Base-by-base conservation (phyloP, 2,888 invertebrate genomes). In the Luffia ferchaultella region DNA sequence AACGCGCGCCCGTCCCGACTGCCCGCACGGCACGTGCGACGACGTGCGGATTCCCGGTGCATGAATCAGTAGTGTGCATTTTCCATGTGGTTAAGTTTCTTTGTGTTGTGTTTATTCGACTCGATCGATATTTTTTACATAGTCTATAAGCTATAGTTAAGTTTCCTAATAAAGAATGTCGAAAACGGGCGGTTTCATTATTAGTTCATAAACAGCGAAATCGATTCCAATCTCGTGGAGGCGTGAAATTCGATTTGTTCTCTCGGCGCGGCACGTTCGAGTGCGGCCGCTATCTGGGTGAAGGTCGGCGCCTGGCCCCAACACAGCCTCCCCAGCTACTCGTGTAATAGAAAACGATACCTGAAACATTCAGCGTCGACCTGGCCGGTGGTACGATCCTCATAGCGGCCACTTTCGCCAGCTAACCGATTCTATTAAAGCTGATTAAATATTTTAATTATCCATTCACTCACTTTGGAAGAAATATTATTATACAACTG, bases 101-200 rank as follows among this genome's bases (percentile, higher is more conserved):
- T 57, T 55, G 16, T 48, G 18, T 50, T 20, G 43, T 19, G 20
- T 50, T 53, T 48, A 52, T 49, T 61, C 63, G n/a, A n/a, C n/a
- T n/a, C n/a, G n/a, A n/a, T 73, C 73, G 65, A 65, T 76, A 73
- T 70, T 80, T 80, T 80, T 70, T 79, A 80, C 68, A 68, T 76
- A 77, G 71, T n/a, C 57, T 58, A 53, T 70, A 70, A 68, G 68
- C 58, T 55, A 65, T 64, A 61, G 66, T 64, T 76, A 73, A 71
- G 75, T 82, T 80, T 78, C 80, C 64, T 72, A 80, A 80, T 82
- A 80, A 82, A 80, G 58, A 56, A 63, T 80, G 77, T 78, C 75
- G 70, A 73, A 73, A 79, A 76, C 59, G 60, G 60, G 62, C 59
- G 64, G 65, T 76, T 78, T 77, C 73, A 70, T 75, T 74, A 68